phyloP scores from a whole-genome alignment of 1,140 invertebrate species.

The Saccostrea cuccullata region DNA sequence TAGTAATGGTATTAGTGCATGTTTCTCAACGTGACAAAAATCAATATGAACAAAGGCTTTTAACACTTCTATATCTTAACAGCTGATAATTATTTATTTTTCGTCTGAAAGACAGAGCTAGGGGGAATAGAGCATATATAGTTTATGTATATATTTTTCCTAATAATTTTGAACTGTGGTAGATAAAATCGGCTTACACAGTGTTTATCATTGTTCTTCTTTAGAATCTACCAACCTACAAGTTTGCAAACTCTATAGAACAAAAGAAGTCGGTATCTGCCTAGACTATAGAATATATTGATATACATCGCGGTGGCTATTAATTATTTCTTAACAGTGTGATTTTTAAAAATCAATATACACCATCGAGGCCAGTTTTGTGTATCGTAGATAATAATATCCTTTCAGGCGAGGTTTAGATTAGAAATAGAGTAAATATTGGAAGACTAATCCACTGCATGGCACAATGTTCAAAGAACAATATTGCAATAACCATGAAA shows the following conservation, averaged over 20 bases:
- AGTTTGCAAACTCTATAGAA: background rate
- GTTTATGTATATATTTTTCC: background rate
- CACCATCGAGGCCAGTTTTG: background rate
- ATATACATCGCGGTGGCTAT: background rate
- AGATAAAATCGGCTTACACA: background rate
- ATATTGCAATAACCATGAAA: background rate
- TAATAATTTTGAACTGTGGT: background rate
- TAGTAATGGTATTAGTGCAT: too few relatives aligned
- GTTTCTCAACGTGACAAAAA: too few relatives aligned
- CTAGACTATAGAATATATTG: background rate
- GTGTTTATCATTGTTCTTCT: background rate
- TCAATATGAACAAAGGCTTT: too few relatives aligned
- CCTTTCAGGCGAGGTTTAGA: background rate
- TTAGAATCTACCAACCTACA: background rate
- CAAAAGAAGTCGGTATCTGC: background rate
- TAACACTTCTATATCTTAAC: background rate
- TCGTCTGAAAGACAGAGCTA: background rate
- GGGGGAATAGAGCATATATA: background rate
- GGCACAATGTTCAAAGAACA: too few relatives aligned
- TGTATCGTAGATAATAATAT: slow-evolving; percentile 17
- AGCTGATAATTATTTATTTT: background rate
- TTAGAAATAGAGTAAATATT: slow-evolving; percentile 10
- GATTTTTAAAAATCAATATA: slow-evolving; percentile 17
- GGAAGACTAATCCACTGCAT: background rate
- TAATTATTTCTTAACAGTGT: slow-evolving; percentile 18